A percentile compares a stretch with the other conserved stretches of the same genome.
phyloP scores from a whole-genome alignment of 2,113 vertebrate genomes.

The Meriones unguiculatus region DNA sequence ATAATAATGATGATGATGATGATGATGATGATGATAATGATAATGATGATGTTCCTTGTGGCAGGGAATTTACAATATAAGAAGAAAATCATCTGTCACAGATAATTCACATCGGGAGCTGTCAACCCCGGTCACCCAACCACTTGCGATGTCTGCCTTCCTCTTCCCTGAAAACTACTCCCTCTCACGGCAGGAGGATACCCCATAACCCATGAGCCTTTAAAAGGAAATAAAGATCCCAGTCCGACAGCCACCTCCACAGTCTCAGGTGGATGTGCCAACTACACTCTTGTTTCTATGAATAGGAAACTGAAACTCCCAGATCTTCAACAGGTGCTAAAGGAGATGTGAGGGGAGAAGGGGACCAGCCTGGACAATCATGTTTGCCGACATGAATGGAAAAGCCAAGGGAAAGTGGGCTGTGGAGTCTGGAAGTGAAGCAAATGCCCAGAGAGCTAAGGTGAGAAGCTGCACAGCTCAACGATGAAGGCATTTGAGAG shows the following conservation, averaged over 20 bases:
- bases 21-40: too few relatives aligned
- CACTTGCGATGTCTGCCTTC: neutral
- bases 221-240: neutral
- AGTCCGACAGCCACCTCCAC: neutral
- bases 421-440: neutral
- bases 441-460: neutral
- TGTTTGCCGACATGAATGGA: neutral
- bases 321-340: neutral
- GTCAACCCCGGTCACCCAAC: neutral
- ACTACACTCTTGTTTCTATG: neutral
- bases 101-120: neutral
- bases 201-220: neutral
- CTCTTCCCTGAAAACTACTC: neutral
- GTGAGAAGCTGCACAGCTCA: neutral
- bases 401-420: neutral
- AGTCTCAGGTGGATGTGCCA: neutral
- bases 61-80: neutral
- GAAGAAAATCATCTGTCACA: neutral
- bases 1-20: too few relatives aligned
- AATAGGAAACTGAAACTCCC: neutral
- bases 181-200: neutral
- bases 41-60: neutral
- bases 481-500: neutral
- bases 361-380: too few relatives aligned
- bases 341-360: neutral